Evolutionary conservation across 2,113 vertebrate genomes (phyloP).

Genomic region (Austrofundulus limnaeus): DNA sequence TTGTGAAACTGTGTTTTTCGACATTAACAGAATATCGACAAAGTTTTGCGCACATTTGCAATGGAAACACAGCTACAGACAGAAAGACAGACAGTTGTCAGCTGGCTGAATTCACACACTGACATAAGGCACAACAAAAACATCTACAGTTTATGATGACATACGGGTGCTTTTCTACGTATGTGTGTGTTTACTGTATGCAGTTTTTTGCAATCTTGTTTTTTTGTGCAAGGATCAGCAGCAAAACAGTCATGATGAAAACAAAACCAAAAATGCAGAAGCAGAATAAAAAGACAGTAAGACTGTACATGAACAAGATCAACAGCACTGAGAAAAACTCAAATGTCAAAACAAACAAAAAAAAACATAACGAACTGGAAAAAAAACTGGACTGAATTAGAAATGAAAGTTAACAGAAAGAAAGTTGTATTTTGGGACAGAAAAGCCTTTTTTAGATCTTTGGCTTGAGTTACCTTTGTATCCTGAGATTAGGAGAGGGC

Average conservation of each 20-base stretch:
- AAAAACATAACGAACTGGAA: conserved; percentile 15
- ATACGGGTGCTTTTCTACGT: neutral
- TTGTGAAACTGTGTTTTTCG: too few species aligned
- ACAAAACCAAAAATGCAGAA: conserved; percentile 81
- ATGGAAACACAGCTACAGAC: conserved; percentile 14
- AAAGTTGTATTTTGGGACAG: conserved; percentile 72
- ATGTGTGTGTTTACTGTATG: conserved; percentile 6
- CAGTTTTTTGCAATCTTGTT: conserved; percentile 5
- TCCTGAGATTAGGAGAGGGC: conserved; percentile 86
- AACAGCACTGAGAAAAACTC: conserved; percentile 83
- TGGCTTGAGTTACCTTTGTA: conserved; percentile 87
- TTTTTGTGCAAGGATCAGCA: conserved; percentile 69
- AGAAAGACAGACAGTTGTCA: conserved; percentile 38
- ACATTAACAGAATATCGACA: too few species aligned
- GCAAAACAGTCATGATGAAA: conserved; percentile 86
- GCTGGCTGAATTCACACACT: conserved; percentile 52
- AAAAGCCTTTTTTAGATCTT: conserved; percentile 91
- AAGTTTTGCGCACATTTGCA: too few species aligned
- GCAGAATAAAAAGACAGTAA: conserved; percentile 74
- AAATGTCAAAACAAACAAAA: conserved; percentile 17
- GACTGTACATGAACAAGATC: conserved; percentile 82
- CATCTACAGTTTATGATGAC: conserved; percentile 54
- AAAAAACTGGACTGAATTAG: conserved; percentile 23
- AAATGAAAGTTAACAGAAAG: conserved; percentile 48
- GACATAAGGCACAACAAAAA: conserved; percentile 89